Evolutionary conservation across 2,113 vertebrate genomes (phyloP).

Genomic region (Hassar affinis): DNA sequence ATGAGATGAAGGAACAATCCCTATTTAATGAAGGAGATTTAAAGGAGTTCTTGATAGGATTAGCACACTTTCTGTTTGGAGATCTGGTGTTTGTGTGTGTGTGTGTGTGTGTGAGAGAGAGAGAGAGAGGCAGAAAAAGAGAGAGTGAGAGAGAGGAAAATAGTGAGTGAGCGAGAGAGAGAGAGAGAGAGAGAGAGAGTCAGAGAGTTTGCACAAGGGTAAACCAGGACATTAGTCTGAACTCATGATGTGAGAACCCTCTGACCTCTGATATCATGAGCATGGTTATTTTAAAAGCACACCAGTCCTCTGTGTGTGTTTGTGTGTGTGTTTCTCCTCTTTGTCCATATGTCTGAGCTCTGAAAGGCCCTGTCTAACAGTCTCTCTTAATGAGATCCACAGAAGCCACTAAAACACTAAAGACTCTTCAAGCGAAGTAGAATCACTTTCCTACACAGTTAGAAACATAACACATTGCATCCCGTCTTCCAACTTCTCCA

Average conservation of each 20-base stretch:
- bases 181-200: not conserved
- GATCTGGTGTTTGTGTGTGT: constrained; percentile 21
- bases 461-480: not conserved
- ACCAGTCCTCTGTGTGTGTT: not conserved
- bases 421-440: not conserved
- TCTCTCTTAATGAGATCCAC: not conserved
- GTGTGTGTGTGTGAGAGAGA: not conserved
- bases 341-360: constrained; percentile 1
- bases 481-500: not conserved
- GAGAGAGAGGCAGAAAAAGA: not conserved
- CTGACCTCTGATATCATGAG: not conserved
- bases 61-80: constrained; percentile 43
- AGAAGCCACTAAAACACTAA: not conserved
- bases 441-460: not conserved
- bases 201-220: constrained; percentile 4
- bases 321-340: not conserved
- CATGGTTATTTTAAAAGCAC: constrained; percentile 13
- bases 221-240: constrained; percentile 16
- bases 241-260: not conserved
- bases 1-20: constrained; percentile 45
- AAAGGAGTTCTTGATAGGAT: constrained; percentile 44
- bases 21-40: constrained; percentile 53
- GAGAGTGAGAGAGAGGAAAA: not conserved
- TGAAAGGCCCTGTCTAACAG: not conserved
- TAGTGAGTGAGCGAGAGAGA: too few relatives aligned